These are phyloP conservation scores for Tringa solitaria DNA, from an alignment of 2,113 vertebrate species.

Conservation along the genomic window DNA sequence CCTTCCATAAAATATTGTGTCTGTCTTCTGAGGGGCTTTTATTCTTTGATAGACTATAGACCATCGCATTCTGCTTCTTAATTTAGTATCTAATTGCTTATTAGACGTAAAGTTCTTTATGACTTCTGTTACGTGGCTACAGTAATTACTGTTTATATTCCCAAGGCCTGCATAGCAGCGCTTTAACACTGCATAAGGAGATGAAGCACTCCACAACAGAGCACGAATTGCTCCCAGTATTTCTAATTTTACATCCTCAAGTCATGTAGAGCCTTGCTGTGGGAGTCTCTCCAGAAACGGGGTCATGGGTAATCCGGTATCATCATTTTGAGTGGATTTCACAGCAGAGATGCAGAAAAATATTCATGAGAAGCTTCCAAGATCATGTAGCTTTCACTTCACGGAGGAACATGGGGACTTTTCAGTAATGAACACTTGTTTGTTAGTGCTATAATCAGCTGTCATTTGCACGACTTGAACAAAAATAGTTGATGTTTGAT, in stretches of 20 bases:
- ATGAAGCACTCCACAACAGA: background rate
- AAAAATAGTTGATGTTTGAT: background rate
- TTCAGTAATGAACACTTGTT: background rate
- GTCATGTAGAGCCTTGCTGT: background rate
- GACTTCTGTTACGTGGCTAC: background rate
- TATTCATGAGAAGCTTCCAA: background rate
- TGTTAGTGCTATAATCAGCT: background rate
- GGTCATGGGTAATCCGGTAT: background rate
- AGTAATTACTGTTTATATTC: background rate
- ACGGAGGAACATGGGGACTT: rapidly evolving
- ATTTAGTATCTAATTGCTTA: background rate
- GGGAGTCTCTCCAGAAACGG: background rate
- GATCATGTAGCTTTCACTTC: background rate
- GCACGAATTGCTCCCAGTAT: background rate
- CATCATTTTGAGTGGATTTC: background rate
- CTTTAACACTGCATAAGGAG: background rate
- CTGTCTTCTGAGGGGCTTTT: background rate
- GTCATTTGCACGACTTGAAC: background rate
- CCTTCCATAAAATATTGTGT: background rate
- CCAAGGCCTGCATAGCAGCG: background rate
- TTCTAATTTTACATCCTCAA: slow-evolving; percentile 6
- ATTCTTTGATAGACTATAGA: background rate
- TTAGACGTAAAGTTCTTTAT: background rate
- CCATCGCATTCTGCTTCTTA: background rate
- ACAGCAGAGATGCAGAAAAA: background rate